Conservation (phyloP, 1,140 invertebrate species). For the Gryllus bimaculatus region DNA sequence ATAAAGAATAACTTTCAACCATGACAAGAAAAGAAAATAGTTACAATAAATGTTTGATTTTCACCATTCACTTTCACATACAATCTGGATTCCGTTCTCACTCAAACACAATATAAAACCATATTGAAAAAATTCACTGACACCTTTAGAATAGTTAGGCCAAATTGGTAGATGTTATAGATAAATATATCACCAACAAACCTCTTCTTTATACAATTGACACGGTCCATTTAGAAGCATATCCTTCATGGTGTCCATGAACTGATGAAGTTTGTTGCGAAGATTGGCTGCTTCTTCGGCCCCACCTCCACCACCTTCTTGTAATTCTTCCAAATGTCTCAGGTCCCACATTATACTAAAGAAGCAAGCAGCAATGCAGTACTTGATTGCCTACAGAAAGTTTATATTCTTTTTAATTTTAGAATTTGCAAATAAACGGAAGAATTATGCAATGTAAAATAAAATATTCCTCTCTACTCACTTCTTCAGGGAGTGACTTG, state of each 20-base stretch:
- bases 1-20: too few species aligned
- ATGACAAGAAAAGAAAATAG: too few species aligned
- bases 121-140: too few species aligned
- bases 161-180: too few species aligned
- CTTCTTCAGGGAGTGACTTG: conserved; percentile 46
- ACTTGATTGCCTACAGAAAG: conserved; percentile 64
- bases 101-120: too few species aligned
- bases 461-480: conserved; percentile 21
- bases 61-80: too few species aligned
- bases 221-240: conserved; percentile 33
- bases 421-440: background rate
- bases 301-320: conserved; percentile 46
- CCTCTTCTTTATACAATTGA: conserved; percentile 29
- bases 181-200: conserved; percentile 6
- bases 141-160: too few species aligned
- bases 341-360: conserved; percentile 86
- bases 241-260: conserved; percentile 63
- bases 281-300: conserved; percentile 40
- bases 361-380: conserved; percentile 78
- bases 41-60: too few species aligned
- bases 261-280: conserved; percentile 55
- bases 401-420: too few species aligned
- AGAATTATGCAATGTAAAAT: background rate
- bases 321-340: conserved; percentile 64
- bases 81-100: too few species aligned